phyloP scores from a whole-genome alignment of 2,113 vertebrate genomes.

The Cichladusa arquata region DNA sequence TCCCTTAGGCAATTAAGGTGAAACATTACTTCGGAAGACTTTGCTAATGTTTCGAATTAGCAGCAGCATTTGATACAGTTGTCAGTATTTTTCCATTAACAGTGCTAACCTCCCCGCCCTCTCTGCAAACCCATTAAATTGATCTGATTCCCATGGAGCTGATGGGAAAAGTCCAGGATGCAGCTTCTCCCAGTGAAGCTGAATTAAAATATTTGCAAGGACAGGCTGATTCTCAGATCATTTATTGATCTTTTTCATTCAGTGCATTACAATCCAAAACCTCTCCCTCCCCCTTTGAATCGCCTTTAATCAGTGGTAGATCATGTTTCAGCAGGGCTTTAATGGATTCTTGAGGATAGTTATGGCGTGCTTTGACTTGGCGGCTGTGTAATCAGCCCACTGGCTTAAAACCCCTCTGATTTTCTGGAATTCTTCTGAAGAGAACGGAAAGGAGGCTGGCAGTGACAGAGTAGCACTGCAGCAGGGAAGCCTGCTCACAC shows the following conservation, averaged over 20 bases:
- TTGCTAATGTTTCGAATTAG: constrained; percentile 45
- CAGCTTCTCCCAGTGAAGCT: background rate
- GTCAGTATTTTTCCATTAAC: constrained; percentile 44
- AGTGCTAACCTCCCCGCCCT: background rate
- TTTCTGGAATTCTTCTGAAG: constrained; percentile 44
- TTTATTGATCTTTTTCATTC: constrained; percentile 31
- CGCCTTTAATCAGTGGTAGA: constrained; percentile 14
- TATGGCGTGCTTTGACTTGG: background rate
- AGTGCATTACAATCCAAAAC: background rate
- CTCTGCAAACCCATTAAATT: background rate
- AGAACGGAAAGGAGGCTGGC: background rate
- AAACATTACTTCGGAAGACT: constrained; percentile 22
- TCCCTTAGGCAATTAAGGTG: constrained; percentile 61
- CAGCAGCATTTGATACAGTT: constrained; percentile 46
- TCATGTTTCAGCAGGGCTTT: constrained; percentile 27
- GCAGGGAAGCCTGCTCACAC: background rate
- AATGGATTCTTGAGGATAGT: constrained; percentile 22
- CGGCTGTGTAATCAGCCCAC: background rate
- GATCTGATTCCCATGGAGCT: constrained; percentile 15
- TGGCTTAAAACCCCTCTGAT: constrained; percentile 20
- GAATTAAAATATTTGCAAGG: constrained; percentile 15
- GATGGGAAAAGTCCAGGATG: background rate
- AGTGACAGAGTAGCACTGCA: background rate
- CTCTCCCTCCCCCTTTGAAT: background rate
- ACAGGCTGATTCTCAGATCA: background rate